Conservation (phyloP, 1,140 invertebrate species). For the Lepidostoma basale region DNA sequence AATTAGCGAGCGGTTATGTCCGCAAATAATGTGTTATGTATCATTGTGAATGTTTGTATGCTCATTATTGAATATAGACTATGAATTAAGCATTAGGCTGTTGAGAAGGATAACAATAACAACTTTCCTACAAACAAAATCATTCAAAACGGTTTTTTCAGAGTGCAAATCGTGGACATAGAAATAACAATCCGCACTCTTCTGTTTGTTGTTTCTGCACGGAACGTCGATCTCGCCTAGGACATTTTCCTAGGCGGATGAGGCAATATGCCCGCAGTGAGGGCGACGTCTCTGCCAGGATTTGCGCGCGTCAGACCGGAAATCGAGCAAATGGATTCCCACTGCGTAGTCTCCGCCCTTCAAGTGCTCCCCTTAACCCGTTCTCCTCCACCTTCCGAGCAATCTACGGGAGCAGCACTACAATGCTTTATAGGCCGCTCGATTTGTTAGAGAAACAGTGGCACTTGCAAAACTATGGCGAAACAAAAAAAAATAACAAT, state of each 20-base stretch:
- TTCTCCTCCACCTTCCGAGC: neutral
- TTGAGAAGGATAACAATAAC: too few relatives aligned
- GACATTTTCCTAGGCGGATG: slow-evolving; percentile 3
- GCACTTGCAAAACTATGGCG: too few relatives aligned
- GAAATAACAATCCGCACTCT: slow-evolving; percentile 5
- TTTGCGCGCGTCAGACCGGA: slow-evolving; percentile 45
- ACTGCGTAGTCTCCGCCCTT: slow-evolving; percentile 17
- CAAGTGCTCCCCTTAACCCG: neutral
- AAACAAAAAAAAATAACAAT: too few relatives aligned
- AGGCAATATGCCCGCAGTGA: neutral
- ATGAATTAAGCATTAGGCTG: too few relatives aligned
- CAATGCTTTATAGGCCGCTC: neutral
- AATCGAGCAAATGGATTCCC: slow-evolving; percentile 44
- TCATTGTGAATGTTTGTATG: too few relatives aligned
- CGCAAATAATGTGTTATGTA: too few relatives aligned
- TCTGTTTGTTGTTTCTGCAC: slow-evolving; percentile 10
- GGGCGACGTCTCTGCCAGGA: slow-evolving; percentile 29
- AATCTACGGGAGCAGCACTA: neutral
- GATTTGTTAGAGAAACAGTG: slow-evolving; percentile 5
- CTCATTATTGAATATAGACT: too few relatives aligned
- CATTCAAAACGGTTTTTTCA: too few relatives aligned
- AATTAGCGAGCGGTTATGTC: too few relatives aligned
- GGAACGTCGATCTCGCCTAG: slow-evolving; percentile 1
- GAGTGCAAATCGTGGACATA: neutral
- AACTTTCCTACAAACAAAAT: too few relatives aligned